phyloP scores from a whole-genome alignment of 53 echinoderm and acorn worm species.

The Holothuria leucospilota region DNA sequence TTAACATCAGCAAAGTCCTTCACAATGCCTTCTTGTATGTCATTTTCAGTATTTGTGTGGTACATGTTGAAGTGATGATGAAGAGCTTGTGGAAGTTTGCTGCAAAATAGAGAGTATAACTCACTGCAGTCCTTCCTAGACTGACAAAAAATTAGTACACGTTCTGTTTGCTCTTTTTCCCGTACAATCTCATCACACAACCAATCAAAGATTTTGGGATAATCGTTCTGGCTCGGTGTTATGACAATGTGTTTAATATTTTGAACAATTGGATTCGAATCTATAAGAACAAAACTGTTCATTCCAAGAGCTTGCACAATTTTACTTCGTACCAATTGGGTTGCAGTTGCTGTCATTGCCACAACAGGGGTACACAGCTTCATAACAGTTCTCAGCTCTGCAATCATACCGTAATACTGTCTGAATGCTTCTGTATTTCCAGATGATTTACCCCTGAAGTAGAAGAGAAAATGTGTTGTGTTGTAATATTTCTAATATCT shows the following conservation, averaged over 20 bases:
- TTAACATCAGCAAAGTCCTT: neutral
- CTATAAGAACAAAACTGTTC: slow-evolving; percentile 22
- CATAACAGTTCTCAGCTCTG: slow-evolving; percentile 17
- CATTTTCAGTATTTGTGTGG: slow-evolving; percentile 58
- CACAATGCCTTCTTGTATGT: slow-evolving; percentile 41
- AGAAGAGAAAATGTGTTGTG: neutral
- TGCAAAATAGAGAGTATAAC: slow-evolving; percentile 24
- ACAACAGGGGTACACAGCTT: slow-evolving; percentile 21
- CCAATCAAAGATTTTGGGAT: slow-evolving; percentile 30
- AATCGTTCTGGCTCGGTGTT: slow-evolving; percentile 11
- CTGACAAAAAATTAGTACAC: slow-evolving; percentile 53
- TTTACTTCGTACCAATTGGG: slow-evolving; percentile 1
- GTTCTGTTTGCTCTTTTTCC: slow-evolving; percentile 20
- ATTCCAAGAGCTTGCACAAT: slow-evolving; percentile 21
- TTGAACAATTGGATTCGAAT: slow-evolving; percentile 9
- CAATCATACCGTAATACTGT: slow-evolving; percentile 20
- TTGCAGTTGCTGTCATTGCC: slow-evolving; percentile 66
- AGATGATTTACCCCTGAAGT: slow-evolving; percentile 45
- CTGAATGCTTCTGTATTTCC: slow-evolving; percentile 47
- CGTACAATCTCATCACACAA: slow-evolving; percentile 25
- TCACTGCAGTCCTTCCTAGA: slow-evolving; percentile 50
- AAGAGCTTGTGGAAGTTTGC: neutral
- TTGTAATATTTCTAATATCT: no score
- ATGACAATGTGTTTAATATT: slow-evolving; percentile 45
- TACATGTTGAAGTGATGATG: slow-evolving; percentile 52